Evolutionary conservation across 2,888 invertebrate species (phyloP).

Genomic region (Leucozona laternaria): DNA sequence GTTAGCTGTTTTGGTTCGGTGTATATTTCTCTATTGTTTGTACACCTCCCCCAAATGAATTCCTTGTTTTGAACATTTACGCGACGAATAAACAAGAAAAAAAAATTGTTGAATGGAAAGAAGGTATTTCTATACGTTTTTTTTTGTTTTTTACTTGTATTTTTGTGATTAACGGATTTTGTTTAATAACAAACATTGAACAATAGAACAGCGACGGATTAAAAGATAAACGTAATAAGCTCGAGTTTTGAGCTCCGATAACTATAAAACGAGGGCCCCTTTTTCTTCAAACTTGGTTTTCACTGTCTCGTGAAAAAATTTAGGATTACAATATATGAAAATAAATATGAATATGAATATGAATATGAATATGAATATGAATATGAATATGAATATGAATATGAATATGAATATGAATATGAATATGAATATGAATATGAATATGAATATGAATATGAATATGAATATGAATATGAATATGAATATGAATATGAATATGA

Average conservation of each 20-base stretch:
- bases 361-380: too few species aligned
- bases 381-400: too few species aligned
- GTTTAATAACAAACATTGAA: conserved; percentile 61
- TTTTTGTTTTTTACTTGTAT: neutral
- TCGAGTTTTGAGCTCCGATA: neutral
- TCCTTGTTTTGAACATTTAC: conserved; percentile 40
- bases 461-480: too few species aligned
- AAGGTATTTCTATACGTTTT: conserved; percentile 33
- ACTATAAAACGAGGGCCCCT: neutral
- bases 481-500: too few species aligned
- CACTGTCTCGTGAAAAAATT: too few species aligned
- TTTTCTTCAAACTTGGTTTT: neutral
- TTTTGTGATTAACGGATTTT: conserved; percentile 50
- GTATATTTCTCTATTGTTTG: conserved; percentile 77
- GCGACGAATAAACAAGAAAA: conserved; percentile 58
- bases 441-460: too few species aligned
- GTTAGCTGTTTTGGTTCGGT: conserved; percentile 75
- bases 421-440: too few species aligned
- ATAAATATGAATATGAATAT: too few species aligned
- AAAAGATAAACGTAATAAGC: neutral
- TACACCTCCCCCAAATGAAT: conserved; percentile 36
- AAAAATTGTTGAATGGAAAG: conserved; percentile 59
- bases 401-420: too few species aligned
- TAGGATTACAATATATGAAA: too few species aligned
- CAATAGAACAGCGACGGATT: neutral